phyloP scores from a whole-genome alignment of 2,797 vertebrate species.

The Florisuga fusca region DNA sequence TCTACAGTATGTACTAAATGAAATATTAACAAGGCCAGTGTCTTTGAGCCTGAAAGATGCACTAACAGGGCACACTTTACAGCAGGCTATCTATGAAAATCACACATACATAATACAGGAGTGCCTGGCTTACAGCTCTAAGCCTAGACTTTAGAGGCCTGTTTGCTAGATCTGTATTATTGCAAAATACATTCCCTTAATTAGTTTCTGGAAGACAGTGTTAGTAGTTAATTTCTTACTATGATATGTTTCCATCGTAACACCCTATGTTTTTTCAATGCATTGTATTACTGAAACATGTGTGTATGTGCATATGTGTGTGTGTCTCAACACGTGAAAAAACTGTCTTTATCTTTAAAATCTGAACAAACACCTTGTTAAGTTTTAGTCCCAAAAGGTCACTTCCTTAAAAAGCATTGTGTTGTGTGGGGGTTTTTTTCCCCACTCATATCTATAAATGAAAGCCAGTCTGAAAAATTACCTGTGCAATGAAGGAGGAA shows the following conservation, averaged over 20 bases:
- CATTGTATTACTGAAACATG: background rate
- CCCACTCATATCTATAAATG: background rate
- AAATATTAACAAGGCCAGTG: slow-evolving; percentile 83
- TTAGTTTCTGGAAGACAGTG: slow-evolving; percentile 83
- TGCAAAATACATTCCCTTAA: slow-evolving; percentile 69
- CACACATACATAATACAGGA: slow-evolving; percentile 63
- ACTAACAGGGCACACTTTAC: slow-evolving; percentile 72
- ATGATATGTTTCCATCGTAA: slow-evolving; percentile 19
- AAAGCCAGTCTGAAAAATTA: background rate
- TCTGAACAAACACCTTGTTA: slow-evolving; percentile 20
- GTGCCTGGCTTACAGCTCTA: slow-evolving; percentile 38
- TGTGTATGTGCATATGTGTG: background rate
- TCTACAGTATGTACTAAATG: slow-evolving; percentile 85
- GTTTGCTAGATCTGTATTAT: slow-evolving; percentile 60
- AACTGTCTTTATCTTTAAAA: slow-evolving; percentile 8
- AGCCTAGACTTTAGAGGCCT: slow-evolving; percentile 53
- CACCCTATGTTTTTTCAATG: slow-evolving; percentile 35
- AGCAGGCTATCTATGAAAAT: slow-evolving; percentile 69
- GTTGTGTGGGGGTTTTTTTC: background rate
- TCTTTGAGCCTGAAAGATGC: slow-evolving; percentile 80
- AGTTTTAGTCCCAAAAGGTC: slow-evolving; percentile 44
- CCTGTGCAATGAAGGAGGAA: slow-evolving; percentile 13
- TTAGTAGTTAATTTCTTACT: slow-evolving; percentile 55
- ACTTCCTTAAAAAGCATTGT: slow-evolving; percentile 18
- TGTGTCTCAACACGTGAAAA: background rate